These are phyloP conservation scores for Anhinga rufa DNA, from an alignment of 2,113 vertebrate species.

Conservation along the genomic window DNA sequence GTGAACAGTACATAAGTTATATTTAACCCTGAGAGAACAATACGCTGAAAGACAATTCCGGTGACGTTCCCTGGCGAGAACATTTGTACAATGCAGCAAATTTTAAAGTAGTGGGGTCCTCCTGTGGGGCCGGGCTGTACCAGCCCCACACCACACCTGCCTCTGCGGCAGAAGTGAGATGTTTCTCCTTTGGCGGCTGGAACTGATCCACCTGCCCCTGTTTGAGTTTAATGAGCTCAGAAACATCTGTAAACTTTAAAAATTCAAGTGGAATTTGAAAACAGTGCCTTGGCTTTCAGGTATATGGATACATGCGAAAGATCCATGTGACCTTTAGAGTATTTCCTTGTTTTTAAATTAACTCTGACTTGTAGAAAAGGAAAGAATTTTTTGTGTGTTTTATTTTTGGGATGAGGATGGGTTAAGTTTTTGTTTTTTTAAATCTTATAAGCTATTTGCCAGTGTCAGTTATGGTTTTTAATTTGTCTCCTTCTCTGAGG, in stretches of 20 bases:
- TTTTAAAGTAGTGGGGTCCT: neutral
- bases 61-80: neutral
- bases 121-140: neutral
- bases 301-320: neutral
- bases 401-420: neutral
- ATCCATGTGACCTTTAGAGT: neutral
- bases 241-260: neutral
- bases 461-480: neutral
- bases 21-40: neutral
- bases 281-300: neutral
- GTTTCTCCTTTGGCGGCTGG: neutral
- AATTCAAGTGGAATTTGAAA: neutral
- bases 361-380: neutral
- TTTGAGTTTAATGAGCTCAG: neutral
- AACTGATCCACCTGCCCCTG: neutral
- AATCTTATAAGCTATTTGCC: neutral
- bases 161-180: neutral
- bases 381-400: neutral
- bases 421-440: neutral
- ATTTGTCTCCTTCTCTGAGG: slow-evolving; percentile 51
- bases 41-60: neutral
- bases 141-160: neutral
- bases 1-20: neutral
- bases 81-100: fast-evolving
- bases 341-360: neutral